Conservation (phyloP, 1,140 invertebrate species). For the Phymorhynchus buccinoides region DNA sequence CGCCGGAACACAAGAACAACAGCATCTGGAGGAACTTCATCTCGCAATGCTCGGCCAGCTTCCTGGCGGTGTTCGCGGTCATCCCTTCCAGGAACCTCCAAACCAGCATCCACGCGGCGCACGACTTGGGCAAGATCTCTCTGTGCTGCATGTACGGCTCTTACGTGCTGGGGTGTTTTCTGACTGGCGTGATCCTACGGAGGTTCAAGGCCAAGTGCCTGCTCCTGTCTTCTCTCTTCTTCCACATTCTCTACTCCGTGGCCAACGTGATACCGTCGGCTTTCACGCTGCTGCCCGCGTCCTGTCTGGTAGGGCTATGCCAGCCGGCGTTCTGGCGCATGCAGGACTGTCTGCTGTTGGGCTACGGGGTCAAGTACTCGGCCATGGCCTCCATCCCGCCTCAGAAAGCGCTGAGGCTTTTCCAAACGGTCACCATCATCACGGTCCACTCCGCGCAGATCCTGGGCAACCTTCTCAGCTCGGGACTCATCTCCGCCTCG, state of each 20-base stretch:
- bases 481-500: slow-evolving; percentile 51
- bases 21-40: slow-evolving; percentile 56
- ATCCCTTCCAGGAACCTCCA: slow-evolving; percentile 54
- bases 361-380: slow-evolving; percentile 52
- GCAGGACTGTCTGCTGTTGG: slow-evolving; percentile 50
- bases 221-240: slow-evolving; percentile 49
- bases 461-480: slow-evolving; percentile 53
- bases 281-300: slow-evolving; percentile 54
- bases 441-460: slow-evolving; percentile 56
- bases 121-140: slow-evolving; percentile 51
- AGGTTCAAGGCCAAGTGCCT: slow-evolving; percentile 50
- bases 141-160: slow-evolving; percentile 52
- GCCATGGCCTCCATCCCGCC: slow-evolving; percentile 43
- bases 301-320: slow-evolving; percentile 50
- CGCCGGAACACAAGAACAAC: slow-evolving; percentile 42
- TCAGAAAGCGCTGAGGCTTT: slow-evolving; percentile 48
- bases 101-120: slow-evolving; percentile 47
- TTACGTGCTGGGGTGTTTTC: slow-evolving; percentile 53
- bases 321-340: slow-evolving; percentile 54
- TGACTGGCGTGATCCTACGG: slow-evolving; percentile 39
- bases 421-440: slow-evolving; percentile 51
- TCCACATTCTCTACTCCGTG: slow-evolving; percentile 54
- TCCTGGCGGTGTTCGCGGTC: slow-evolving; percentile 51
- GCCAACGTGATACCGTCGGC: slow-evolving; percentile 54
- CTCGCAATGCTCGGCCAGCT: slow-evolving; percentile 52